Evolutionary conservation across 2,797 vertebrate genomes (phyloP).

Genomic region (Amblyopsis hoosieri): DNA sequence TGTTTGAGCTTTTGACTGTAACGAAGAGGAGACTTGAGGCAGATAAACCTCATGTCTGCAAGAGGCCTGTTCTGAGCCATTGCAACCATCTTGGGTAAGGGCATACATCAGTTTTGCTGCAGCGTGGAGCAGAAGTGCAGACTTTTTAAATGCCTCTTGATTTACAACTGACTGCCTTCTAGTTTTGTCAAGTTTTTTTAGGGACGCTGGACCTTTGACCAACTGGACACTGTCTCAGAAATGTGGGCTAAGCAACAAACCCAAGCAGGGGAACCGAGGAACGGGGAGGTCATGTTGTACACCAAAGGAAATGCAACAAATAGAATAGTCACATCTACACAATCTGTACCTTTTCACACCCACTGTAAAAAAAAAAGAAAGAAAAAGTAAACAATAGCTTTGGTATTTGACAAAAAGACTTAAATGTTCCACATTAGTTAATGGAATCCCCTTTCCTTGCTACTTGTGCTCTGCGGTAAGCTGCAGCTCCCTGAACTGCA

Average conservation of each 20-base stretch:
- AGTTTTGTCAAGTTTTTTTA: constrained; percentile 88
- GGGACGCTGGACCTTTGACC: constrained; percentile 99
- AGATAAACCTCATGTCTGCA: not conserved
- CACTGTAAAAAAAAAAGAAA: not conserved
- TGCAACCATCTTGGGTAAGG: constrained; percentile 21
- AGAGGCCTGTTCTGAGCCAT: constrained; percentile 59
- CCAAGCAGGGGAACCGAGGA: constrained; percentile 68
- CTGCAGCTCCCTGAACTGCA: constrained; percentile 91
- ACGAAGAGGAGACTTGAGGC: constrained; percentile 3
- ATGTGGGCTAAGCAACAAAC: constrained; percentile 83
- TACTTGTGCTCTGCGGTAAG: constrained; percentile 82
- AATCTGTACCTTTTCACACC: constrained; percentile 1
- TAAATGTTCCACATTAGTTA: constrained; percentile 17
- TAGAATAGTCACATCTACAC: not conserved
- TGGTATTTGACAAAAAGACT: constrained; percentile 10
- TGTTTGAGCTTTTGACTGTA: no score
- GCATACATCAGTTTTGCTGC: constrained; percentile 83
- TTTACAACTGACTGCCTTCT: constrained; percentile 80
- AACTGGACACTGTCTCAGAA: constrained; percentile 97
- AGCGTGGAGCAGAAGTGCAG: constrained; percentile 75
- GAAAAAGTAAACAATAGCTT: not conserved
- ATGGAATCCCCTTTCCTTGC: constrained; percentile 76
- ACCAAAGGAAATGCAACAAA: constrained; percentile 7
- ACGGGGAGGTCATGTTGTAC: constrained; percentile 41
- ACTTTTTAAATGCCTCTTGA: constrained; percentile 74